These are phyloP conservation scores for Hyalella azteca DNA, from an alignment of 2,888 invertebrate genomes.

Conservation along the genomic window DNA sequence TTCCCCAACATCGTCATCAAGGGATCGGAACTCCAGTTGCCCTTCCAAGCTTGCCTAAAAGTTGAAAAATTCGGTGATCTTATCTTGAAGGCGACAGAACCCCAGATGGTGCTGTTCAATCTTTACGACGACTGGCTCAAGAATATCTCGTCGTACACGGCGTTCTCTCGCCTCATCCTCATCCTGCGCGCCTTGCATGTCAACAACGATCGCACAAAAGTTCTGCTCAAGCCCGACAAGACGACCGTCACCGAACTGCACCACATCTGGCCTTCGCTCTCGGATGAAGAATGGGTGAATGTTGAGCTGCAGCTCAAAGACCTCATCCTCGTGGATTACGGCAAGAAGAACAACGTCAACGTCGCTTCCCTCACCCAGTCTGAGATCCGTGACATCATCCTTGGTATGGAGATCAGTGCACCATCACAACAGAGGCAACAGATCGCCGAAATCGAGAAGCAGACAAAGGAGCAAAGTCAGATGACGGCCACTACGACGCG, in stretches of 20 bases:
- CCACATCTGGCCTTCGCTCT: conserved; percentile 98
- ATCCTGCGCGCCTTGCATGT: conserved; percentile 97
- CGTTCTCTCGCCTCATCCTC: conserved; percentile 77
- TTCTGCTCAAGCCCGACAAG: conserved; percentile 96
- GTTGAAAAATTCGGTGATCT: conserved; percentile 99
- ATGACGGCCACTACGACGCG: conserved; percentile 97
- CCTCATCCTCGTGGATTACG: conserved; percentile 97
- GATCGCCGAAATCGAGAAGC: conserved; percentile 99
- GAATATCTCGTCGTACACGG: conserved; percentile 98
- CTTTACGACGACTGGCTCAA: conserved; percentile 99
- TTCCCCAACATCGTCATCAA: conserved; percentile 99
- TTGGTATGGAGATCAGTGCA: conserved; percentile 99
- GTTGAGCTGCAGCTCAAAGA: conserved; percentile 98
- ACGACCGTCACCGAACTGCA: conserved; percentile 98
- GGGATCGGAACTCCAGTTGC: conserved; percentile 96
- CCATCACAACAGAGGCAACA: conserved; percentile 99
- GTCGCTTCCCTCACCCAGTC: conserved; percentile 98
- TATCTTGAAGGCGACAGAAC: conserved; percentile 98
- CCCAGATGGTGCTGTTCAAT: conserved; percentile 99
- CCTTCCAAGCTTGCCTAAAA: conserved; percentile 98
- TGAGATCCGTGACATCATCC: conserved; percentile 97
- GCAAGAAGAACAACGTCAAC: conserved; percentile 99
- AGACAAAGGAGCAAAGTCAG: conserved; percentile 98
- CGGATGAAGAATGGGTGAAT: conserved; percentile 99
- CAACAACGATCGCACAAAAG: conserved; percentile 98